Evolutionary conservation across 2,113 vertebrate genomes (phyloP).

Genomic region (Dermatemys mawii): DNA sequence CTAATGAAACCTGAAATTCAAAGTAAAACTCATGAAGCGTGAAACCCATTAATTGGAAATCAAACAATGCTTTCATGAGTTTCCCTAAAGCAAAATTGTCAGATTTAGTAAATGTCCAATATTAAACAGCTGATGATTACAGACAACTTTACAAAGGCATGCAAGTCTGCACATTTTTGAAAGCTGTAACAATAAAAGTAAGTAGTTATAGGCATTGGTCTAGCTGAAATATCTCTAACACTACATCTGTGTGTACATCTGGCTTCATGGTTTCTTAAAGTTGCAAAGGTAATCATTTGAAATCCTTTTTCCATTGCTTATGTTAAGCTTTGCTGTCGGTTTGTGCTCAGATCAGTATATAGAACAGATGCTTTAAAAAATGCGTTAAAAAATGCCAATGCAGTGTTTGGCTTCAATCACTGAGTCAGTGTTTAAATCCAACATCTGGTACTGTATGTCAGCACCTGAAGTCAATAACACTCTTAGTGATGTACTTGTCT

Average conservation of each 20-base stretch:
- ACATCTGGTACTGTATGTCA: slow-evolving; percentile 71
- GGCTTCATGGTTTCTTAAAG: neutral
- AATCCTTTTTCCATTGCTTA: neutral
- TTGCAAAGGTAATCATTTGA: neutral
- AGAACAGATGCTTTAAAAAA: slow-evolving; percentile 40
- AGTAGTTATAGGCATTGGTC: neutral
- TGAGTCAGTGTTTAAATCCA: slow-evolving; percentile 69
- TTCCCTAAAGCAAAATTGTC: neutral
- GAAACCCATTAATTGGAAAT: neutral
- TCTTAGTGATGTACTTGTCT: slow-evolving; percentile 77
- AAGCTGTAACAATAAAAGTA: neutral
- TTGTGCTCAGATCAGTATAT: slow-evolving; percentile 20
- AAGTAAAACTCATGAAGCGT: neutral
- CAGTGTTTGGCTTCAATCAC: slow-evolving; percentile 55
- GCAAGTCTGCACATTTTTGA: neutral
- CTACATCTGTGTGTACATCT: neutral
- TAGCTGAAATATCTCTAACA: neutral
- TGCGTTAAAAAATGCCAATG: slow-evolving; percentile 59
- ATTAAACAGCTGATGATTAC: neutral
- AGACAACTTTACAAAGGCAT: neutral
- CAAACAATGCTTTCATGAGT: neutral
- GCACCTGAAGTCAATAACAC: slow-evolving; percentile 74
- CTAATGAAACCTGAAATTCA: neutral
- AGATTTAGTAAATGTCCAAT: neutral
- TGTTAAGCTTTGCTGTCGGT: neutral